Percentiles rank a stretch among this genome's conserved stretches.
These are phyloP conservation scores for Baronia brevicornis DNA, from an alignment of 2,888 invertebrate species.

Conservation along the genomic window DNA sequence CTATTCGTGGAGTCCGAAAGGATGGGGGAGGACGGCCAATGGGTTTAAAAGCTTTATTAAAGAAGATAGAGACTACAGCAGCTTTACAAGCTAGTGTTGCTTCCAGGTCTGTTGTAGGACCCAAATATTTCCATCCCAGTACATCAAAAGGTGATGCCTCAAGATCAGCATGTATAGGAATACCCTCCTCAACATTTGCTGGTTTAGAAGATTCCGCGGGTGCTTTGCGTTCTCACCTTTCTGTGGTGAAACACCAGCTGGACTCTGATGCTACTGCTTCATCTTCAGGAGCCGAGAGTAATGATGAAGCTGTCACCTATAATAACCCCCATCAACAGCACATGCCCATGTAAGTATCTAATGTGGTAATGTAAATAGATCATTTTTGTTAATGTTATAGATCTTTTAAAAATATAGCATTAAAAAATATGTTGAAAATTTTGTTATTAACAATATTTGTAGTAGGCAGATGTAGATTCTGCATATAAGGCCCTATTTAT, in stretches of 20 bases:
- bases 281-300: conserved; percentile 95
- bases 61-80: conserved; percentile 60
- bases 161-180: conserved; percentile 76
- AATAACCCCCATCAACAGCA: conserved; percentile 85
- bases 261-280: conserved; percentile 96
- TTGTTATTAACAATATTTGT: too few species aligned
- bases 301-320: conserved; percentile 89
- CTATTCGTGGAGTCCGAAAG: conserved; percentile 82
- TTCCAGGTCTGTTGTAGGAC: conserved; percentile 47
- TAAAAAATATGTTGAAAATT: too few species aligned
- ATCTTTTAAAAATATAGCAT: not conserved
- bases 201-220: conserved; percentile 84
- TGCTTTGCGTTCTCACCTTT: conserved; percentile 82
- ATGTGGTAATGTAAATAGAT: conserved; percentile 1
- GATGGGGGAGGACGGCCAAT: conserved; percentile 63
- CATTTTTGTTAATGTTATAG: not conserved
- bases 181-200: conserved; percentile 79
- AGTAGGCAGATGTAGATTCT: too few species aligned
- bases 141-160: conserved; percentile 86
- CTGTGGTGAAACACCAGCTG: conserved; percentile 82
- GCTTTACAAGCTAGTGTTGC: conserved; percentile 61
- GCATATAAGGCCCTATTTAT: too few species aligned
- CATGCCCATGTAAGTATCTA: conserved; percentile 85
- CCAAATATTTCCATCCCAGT: conserved; percentile 64
- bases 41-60: conserved; percentile 60